A percentile compares a stretch with the other conserved stretches of the same genome.
Evolutionary conservation across 2,797 vertebrate species (phyloP).

Genomic region (Oreochromis grahami): DNA sequence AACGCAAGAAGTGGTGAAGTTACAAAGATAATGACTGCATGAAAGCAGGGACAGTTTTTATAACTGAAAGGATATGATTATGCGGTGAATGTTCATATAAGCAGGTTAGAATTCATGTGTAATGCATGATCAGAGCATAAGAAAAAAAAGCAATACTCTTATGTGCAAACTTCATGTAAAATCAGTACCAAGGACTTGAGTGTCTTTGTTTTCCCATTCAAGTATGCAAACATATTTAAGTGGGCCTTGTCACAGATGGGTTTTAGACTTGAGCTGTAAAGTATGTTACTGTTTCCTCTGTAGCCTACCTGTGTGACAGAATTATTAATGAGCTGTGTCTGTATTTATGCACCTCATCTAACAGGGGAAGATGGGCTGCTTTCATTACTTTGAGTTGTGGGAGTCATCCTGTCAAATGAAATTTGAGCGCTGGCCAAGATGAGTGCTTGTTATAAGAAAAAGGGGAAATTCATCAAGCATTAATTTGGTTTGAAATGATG

Average conservation of each 20-base stretch:
- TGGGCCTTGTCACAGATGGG: constrained; percentile 7
- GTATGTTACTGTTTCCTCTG: constrained; percentile 43
- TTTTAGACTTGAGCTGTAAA: constrained; percentile 38
- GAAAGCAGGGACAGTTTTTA: not conserved
- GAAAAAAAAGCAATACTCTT: not conserved
- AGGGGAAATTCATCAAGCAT: constrained; percentile 68
- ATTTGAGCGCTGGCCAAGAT: constrained; percentile 57
- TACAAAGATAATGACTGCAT: not conserved
- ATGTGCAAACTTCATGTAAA: not conserved
- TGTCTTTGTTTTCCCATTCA: not conserved
- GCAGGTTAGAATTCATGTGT: not conserved
- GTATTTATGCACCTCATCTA: constrained; percentile 73
- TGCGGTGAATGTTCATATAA: not conserved
- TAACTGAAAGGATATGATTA: not conserved
- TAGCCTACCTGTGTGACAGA: constrained; percentile 70
- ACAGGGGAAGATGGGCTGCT: constrained; percentile 61
- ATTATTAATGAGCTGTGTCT: constrained; percentile 73
- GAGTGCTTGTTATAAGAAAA: constrained; percentile 62
- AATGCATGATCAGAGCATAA: not conserved
- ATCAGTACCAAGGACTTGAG: not conserved
- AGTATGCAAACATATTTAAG: not conserved
- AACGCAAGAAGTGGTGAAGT: not conserved
- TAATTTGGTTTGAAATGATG: constrained; percentile 70
- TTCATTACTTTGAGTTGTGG: constrained; percentile 41
- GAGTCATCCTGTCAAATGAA: constrained; percentile 62